Conservation (phyloP, 2,113 vertebrate species). For the Butastur rufipennis region DNA sequence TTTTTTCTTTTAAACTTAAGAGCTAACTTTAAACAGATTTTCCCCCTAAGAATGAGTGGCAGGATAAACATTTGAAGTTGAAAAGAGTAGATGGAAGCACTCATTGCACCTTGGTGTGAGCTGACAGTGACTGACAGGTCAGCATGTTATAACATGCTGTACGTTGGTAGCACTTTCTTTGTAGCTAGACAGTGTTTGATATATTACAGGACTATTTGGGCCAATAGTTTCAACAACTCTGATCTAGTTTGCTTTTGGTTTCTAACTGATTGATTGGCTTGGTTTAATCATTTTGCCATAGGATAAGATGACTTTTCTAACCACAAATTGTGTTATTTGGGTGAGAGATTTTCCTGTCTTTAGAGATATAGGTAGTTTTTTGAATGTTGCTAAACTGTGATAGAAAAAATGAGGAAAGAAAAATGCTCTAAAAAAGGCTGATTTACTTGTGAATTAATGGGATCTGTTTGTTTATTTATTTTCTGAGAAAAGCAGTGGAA, state of each 20-base stretch:
- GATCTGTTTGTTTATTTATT: neutral
- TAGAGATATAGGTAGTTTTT: neutral
- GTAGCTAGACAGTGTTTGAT: neutral
- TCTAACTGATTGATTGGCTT: neutral
- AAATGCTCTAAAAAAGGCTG: neutral
- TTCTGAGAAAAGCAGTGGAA: neutral
- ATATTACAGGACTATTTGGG: neutral
- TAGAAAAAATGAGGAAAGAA: neutral
- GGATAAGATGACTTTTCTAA: neutral
- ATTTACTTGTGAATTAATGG: neutral
- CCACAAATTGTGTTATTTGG: neutral
- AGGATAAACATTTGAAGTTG: neutral
- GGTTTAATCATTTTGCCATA: neutral
- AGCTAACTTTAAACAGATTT: neutral
- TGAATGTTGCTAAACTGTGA: neutral
- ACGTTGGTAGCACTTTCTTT: neutral
- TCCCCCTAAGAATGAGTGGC: neutral
- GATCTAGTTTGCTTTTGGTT: neutral
- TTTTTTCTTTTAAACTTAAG: neutral
- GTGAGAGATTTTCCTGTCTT: neutral
- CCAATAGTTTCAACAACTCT: neutral
- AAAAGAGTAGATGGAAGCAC: neutral
- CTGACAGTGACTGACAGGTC: neutral
- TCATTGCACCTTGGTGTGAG: neutral
- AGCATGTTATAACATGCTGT: neutral